These are phyloP conservation scores for Parotia lawesii DNA, from an alignment of 2,113 vertebrate genomes.

Conservation along the genomic window DNA sequence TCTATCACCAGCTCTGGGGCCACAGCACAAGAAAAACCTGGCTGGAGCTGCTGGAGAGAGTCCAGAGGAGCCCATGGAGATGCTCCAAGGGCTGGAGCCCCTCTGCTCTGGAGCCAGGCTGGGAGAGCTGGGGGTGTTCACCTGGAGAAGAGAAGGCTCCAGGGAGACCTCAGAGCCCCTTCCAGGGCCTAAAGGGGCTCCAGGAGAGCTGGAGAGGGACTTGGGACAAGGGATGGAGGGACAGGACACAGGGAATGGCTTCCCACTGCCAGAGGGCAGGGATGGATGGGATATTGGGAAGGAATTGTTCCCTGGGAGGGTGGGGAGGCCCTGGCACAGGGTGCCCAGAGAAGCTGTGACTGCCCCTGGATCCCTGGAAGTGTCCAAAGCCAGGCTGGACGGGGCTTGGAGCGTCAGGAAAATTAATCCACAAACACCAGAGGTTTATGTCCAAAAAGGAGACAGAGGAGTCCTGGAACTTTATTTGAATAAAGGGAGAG, in stretches of 20 bases:
- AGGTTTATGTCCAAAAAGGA: background rate
- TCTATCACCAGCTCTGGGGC: background rate
- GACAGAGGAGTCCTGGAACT: background rate
- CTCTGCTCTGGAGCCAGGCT: background rate
- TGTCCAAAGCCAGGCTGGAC: accelerated
- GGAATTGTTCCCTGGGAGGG: background rate
- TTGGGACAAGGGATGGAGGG: background rate
- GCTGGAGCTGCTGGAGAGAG: background rate
- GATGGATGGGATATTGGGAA: accelerated
- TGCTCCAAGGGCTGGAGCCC: background rate
- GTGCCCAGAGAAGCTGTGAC: background rate
- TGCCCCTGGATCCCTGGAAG: background rate
- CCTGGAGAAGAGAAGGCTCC: background rate
- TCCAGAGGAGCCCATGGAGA: accelerated
- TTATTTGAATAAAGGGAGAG: background rate
- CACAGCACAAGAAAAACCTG: background rate
- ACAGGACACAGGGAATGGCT: background rate
- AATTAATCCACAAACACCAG: background rate
- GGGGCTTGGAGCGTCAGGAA: background rate
- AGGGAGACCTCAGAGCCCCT: background rate
- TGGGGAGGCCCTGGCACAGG: background rate
- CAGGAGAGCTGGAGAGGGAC: background rate
- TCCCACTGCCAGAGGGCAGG: background rate
- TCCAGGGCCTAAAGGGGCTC: background rate
- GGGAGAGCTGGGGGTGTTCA: background rate